Evolutionary conservation across 2,797 vertebrate species (phyloP).

Genomic region (Danionella dracula): DNA sequence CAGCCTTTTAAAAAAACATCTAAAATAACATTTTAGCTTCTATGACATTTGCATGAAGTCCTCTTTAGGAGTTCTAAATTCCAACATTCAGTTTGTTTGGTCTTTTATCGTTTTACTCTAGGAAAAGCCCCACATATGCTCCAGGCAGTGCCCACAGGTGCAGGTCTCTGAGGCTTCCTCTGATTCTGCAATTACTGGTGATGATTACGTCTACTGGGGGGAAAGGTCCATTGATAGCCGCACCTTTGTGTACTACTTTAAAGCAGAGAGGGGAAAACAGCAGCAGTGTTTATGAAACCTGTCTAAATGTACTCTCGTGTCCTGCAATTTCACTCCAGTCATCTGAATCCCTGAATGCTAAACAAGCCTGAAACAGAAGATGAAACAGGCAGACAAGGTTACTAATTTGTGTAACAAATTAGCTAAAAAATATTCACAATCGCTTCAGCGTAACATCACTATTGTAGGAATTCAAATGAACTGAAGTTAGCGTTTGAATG

Average conservation of each 20-base stretch:
- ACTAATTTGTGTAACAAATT: no score
- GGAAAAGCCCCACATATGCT: not conserved
- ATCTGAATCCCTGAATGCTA: no score
- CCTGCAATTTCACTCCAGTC: no score
- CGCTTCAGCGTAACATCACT: not conserved
- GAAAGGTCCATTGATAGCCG: constrained; percentile 12
- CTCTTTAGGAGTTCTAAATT: not conserved
- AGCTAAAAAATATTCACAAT: not conserved
- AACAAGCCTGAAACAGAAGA: no score
- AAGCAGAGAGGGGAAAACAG: constrained; percentile 23
- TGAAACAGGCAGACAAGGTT: not conserved
- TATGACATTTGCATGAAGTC: no score
- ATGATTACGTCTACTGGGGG: constrained; percentile 27
- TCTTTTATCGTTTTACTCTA: not conserved
- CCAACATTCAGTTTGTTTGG: not conserved
- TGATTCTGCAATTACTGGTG: constrained; percentile 15
- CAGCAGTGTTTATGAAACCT: constrained; percentile 24
- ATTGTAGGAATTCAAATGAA: not conserved
- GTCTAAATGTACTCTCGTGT: not conserved
- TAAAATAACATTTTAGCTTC: no score
- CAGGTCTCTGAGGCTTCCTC: constrained; percentile 3
- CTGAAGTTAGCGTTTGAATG: not conserved
- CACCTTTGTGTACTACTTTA: constrained; percentile 27
- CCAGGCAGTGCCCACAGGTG: not conserved
- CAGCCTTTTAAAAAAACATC: no score